phyloP scores from a whole-genome alignment of 2,113 vertebrate genomes.

The Oenanthe melanoleuca region DNA sequence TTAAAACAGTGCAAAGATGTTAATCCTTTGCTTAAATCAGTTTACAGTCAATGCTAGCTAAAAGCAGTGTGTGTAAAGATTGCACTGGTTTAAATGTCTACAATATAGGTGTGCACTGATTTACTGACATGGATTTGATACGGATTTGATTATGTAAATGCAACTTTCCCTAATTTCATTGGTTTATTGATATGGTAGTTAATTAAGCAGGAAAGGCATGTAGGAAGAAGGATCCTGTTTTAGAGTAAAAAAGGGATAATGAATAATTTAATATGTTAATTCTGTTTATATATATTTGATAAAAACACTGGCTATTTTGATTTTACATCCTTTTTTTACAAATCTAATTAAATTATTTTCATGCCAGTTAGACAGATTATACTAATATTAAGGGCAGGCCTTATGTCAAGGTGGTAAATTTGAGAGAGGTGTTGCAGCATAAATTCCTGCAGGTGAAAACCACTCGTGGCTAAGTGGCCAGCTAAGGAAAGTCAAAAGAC shows the following conservation, averaged over 20 bases:
- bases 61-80: background rate
- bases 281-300: background rate
- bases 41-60: background rate
- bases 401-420: background rate
- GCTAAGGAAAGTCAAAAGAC: background rate
- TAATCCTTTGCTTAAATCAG: constrained; percentile 18
- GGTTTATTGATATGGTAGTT: constrained; percentile 32
- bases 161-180: background rate
- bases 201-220: background rate
- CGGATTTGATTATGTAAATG: constrained; percentile 22
- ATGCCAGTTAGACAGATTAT: background rate
- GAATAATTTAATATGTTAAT: background rate
- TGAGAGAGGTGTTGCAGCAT: background rate
- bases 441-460: background rate
- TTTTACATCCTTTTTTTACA: background rate
- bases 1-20: constrained; percentile 23
- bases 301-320: background rate
- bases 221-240: background rate
- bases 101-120: background rate
- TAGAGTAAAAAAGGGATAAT: background rate
- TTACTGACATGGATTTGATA: constrained; percentile 28
- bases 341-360: background rate
- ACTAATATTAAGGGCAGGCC: background rate
- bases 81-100: constrained; percentile 10
- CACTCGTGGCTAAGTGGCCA: background rate